phyloP scores from a whole-genome alignment of 2,797 vertebrate genomes.

The Columba guinea region DNA sequence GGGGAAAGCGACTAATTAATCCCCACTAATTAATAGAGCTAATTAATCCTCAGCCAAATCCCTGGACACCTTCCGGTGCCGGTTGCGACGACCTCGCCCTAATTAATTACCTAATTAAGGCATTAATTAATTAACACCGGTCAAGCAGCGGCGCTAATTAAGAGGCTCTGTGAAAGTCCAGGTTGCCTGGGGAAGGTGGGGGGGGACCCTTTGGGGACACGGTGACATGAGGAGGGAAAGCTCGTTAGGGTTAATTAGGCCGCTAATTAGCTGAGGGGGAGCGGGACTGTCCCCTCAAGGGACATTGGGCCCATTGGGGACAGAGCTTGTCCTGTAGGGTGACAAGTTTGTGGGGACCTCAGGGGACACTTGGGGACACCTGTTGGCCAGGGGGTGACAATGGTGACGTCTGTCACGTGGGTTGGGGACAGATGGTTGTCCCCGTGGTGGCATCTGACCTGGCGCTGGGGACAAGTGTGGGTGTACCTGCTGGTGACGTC shows the following conservation, averaged over 20 bases:
- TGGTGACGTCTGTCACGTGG: not conserved
- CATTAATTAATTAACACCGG: not conserved
- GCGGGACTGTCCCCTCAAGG: not conserved
- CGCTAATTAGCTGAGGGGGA: not conserved
- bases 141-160: not conserved
- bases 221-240: not conserved
- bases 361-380: not conserved
- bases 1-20: not conserved
- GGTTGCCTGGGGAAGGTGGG: not conserved
- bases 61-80: not conserved
- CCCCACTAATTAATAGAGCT: not conserved
- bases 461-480: too few relatives aligned
- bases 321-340: not conserved
- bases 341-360: not conserved
- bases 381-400: not conserved
- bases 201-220: not conserved
- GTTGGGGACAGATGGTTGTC: not conserved
- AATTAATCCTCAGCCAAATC: not conserved
- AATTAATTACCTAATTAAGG: not conserved
- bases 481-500: too few relatives aligned
- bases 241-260: not conserved
- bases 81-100: not conserved
- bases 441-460: not conserved
- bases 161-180: not conserved
- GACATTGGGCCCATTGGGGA: not conserved